These are phyloP conservation scores for Gymnosoma rotundatum DNA, from an alignment of 2,888 invertebrate species.

Conservation along the genomic window DNA sequence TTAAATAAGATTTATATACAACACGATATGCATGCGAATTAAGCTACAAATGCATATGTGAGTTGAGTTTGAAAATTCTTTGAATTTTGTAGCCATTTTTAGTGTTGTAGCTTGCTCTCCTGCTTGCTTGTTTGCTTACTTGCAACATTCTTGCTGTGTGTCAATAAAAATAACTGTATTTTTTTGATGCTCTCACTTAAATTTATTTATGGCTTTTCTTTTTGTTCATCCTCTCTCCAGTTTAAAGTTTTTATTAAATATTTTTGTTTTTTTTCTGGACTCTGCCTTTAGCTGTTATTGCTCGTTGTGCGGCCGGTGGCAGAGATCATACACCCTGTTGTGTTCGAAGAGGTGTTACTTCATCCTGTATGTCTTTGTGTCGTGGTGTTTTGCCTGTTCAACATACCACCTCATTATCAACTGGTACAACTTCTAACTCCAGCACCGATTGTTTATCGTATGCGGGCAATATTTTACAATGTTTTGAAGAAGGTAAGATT, in stretches of 20 bases:
- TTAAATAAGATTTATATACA: slow-evolving; percentile 70
- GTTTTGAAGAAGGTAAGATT: slow-evolving; percentile 90
- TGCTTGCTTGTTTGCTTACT: not conserved
- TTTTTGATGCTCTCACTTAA: slow-evolving; percentile 5
- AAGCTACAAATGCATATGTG: slow-evolving; percentile 54
- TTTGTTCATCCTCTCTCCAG: not conserved
- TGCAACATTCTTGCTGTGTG: slow-evolving; percentile 42
- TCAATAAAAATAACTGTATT: slow-evolving; percentile 44
- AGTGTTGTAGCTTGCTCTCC: not conserved
- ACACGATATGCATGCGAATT: slow-evolving; percentile 69
- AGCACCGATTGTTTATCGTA: slow-evolving; percentile 89
- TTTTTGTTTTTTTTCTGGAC: not conserved
- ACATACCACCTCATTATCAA: slow-evolving; percentile 80
- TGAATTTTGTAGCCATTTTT: slow-evolving; percentile 12
- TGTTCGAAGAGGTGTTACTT: slow-evolving; percentile 87
- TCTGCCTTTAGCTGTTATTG: slow-evolving; percentile 77
- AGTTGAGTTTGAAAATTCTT: slow-evolving; percentile 28
- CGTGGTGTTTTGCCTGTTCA: slow-evolving; percentile 85
- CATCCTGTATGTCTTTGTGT: slow-evolving; percentile 88
- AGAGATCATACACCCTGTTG: slow-evolving; percentile 89
- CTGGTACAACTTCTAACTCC: slow-evolving; percentile 64
- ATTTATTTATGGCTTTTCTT: slow-evolving; percentile 20
- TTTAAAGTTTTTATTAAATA: slow-evolving; percentile 15
- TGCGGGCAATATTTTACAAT: slow-evolving; percentile 92
- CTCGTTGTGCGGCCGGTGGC: slow-evolving; percentile 85